phyloP scores from a whole-genome alignment of 2,888 invertebrate genomes.

The Aporophyla lueneburgensis region DNA sequence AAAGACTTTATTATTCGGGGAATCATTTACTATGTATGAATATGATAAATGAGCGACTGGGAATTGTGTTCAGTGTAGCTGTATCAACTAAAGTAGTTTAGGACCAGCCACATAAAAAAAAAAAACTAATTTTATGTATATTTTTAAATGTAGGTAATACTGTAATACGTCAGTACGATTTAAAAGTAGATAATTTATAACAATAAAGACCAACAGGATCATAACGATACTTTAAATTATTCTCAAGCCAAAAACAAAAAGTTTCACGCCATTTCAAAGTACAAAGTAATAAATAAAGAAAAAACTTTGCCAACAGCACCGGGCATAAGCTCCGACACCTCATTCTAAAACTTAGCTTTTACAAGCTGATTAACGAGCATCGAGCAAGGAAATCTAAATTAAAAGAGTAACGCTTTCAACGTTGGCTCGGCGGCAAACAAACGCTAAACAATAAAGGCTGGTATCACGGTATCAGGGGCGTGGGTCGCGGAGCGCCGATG shows the following conservation, averaged over 20 bases:
- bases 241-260: conserved; percentile 1
- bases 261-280: background rate
- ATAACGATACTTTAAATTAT: background rate
- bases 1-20: conserved; percentile 11
- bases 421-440: conserved; percentile 52
- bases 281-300: conserved; percentile 52
- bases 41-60: background rate
- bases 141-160: no score
- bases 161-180: background rate
- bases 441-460: conserved; percentile 60
- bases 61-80: background rate
- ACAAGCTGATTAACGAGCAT: conserved; percentile 62
- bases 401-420: conserved; percentile 59
- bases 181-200: background rate
- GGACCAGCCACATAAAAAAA: background rate
- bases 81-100: background rate
- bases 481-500: conserved; percentile 29
- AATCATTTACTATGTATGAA: background rate
- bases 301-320: conserved; percentile 49
- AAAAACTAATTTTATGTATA: no score
- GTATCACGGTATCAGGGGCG: conserved; percentile 58
- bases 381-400: conserved; percentile 60
- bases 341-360: conserved; percentile 53
- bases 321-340: conserved; percentile 38
- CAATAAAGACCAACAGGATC: background rate